Percentiles rank a stretch among this genome's conserved stretches.
These are phyloP conservation scores for Athrips mouffetella DNA, from an alignment of 2,888 invertebrate genomes.

Conservation along the genomic window DNA sequence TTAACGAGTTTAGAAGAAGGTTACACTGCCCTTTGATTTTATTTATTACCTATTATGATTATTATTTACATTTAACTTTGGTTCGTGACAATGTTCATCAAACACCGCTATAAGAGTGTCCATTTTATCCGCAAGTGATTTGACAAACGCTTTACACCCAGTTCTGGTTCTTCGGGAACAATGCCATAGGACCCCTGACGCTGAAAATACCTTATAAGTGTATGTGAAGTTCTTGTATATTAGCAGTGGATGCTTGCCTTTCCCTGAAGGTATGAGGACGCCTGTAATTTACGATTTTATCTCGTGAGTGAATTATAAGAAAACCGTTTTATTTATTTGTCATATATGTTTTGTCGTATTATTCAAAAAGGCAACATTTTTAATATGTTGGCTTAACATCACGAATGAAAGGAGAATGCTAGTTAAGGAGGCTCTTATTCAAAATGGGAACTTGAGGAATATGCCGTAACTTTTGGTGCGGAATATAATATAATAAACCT, in stretches of 20 bases:
- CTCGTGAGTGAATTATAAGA: neutral
- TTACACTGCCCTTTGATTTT: too few species aligned
- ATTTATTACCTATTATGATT: too few species aligned
- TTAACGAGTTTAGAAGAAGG: neutral
- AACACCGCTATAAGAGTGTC: conserved; percentile 34
- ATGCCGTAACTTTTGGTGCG: too few species aligned
- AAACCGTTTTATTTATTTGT: too few species aligned
- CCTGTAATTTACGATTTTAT: conserved; percentile 32
- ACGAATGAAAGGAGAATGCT: too few species aligned
- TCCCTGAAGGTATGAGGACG: conserved; percentile 51
- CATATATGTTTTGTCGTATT: too few species aligned
- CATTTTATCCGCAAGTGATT: conserved; percentile 37
- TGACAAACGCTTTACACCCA: conserved; percentile 58
- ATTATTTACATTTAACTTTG: too few species aligned
- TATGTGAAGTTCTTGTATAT: conserved; percentile 51
- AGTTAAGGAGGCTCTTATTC: too few species aligned
- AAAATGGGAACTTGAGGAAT: too few species aligned
- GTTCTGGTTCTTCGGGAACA: conserved; percentile 53
- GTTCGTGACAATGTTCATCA: conserved; percentile 44
- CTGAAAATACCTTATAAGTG: conserved; percentile 49
- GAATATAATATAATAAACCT: too few species aligned
- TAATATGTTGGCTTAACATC: too few species aligned
- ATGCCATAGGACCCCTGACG: conserved; percentile 51
- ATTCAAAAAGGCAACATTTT: too few species aligned
- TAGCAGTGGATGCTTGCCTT: conserved; percentile 55